These are phyloP conservation scores for Ryuthela nishihirai DNA, from an alignment of 2,888 invertebrate species.

Conservation along the genomic window DNA sequence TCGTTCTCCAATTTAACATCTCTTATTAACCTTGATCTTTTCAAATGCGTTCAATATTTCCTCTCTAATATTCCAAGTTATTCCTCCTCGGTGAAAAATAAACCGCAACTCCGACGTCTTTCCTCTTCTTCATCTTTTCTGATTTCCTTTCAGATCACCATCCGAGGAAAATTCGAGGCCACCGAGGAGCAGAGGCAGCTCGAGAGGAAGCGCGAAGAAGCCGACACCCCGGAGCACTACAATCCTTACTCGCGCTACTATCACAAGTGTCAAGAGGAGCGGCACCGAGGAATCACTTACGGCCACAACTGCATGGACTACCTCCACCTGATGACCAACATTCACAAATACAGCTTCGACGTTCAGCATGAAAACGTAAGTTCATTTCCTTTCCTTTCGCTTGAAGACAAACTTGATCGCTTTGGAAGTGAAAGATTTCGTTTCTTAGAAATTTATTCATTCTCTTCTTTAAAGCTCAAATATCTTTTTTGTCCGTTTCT, in stretches of 20 bases:
- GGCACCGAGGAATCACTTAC: slow-evolving; percentile 16
- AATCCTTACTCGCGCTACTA: slow-evolving; percentile 29
- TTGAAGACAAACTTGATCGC: too few species aligned
- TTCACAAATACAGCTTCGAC: slow-evolving; percentile 18
- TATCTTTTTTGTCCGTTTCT: too few species aligned
- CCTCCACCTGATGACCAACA: slow-evolving; percentile 11
- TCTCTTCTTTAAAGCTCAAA: too few species aligned
- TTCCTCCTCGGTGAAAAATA: background rate
- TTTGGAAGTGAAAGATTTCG: too few species aligned
- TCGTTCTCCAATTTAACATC: too few species aligned
- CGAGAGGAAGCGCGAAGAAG: slow-evolving; percentile 14
- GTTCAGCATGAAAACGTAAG: slow-evolving; percentile 31
- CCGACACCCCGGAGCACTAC: slow-evolving; percentile 27
- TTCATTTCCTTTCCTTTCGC: too few species aligned
- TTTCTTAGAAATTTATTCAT: too few species aligned
- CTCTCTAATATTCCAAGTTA: too few species aligned
- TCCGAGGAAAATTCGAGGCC: slow-evolving; percentile 13
- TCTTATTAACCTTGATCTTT: too few species aligned
- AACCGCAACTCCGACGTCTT: background rate
- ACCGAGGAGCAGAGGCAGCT: slow-evolving; percentile 26
- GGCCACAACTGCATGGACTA: slow-evolving; percentile 26
- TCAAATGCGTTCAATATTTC: too few species aligned
- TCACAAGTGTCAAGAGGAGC: slow-evolving; percentile 23
- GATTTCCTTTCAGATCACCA: background rate
- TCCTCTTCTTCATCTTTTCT: background rate